These are phyloP conservation scores for Ormyrus labotus DNA, from an alignment of 2,888 invertebrate species.

Conservation along the genomic window DNA sequence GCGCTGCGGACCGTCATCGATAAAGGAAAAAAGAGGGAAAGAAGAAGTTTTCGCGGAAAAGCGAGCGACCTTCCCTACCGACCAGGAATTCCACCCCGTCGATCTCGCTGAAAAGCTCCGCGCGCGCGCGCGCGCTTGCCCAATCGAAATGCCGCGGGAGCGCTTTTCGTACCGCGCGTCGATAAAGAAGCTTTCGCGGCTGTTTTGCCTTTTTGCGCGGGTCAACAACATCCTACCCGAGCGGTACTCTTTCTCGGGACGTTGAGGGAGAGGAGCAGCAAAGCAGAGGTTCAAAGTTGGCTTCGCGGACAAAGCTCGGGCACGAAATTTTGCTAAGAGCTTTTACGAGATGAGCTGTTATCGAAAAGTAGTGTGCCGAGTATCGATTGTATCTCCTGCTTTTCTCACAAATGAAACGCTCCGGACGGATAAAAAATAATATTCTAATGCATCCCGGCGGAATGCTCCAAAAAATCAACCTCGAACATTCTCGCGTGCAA, in stretches of 20 bases:
- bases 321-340: constrained; percentile 41
- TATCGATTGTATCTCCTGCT: too few species aligned
- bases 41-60: background rate
- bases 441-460: too few species aligned
- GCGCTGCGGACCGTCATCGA: background rate
- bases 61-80: constrained; percentile 27
- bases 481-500: too few species aligned
- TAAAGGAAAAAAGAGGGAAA: background rate
- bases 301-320: background rate
- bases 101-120: background rate
- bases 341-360: constrained; percentile 14
- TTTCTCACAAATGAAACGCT: too few species aligned
- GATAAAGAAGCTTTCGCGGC: constrained; percentile 42
- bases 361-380: background rate
- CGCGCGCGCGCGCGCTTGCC: background rate
- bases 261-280: background rate
- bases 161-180: constrained; percentile 25
- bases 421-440: too few species aligned
- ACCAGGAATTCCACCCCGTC: background rate
- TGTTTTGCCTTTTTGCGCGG: background rate
- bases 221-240: background rate
- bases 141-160: background rate
- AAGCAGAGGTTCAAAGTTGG: background rate
- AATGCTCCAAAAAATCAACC: too few species aligned
- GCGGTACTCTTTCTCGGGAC: background rate